Percentiles rank a stretch among this genome's conserved stretches.
Conservation (phyloP, 2,888 invertebrate genomes). For the Andrena marginata region DNA sequence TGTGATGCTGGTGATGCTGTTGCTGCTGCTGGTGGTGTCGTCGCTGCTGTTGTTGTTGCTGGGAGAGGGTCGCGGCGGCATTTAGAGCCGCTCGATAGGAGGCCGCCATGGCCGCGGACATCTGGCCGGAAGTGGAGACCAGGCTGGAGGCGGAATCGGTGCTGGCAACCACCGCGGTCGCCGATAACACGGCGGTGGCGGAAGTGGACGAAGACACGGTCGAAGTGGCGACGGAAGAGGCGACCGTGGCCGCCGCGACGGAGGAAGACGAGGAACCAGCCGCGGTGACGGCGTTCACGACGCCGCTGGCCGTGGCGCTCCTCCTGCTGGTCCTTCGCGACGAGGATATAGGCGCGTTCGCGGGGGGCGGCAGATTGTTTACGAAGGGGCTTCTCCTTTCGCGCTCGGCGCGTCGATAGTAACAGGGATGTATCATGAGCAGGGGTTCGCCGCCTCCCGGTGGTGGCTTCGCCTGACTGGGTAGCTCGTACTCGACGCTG, state of each 20-base stretch:
- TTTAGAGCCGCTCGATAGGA: slow-evolving; percentile 75
- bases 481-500: slow-evolving; percentile 96
- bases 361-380: slow-evolving; percentile 91
- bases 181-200: slow-evolving; percentile 56
- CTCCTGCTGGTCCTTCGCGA: slow-evolving; percentile 67
- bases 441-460: slow-evolving; percentile 93
- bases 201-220: slow-evolving; percentile 66
- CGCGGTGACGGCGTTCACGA: slow-evolving; percentile 53
- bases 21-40: slow-evolving; percentile 56
- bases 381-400: slow-evolving; percentile 93
- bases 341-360: slow-evolving; percentile 73
- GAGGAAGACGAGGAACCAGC: slow-evolving; percentile 57
- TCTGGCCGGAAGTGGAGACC: slow-evolving; percentile 64
- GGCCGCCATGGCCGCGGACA: slow-evolving; percentile 72
- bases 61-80: slow-evolving; percentile 70
- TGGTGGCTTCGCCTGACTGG: slow-evolving; percentile 95
- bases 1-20: slow-evolving; percentile 70
- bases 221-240: slow-evolving; percentile 52
- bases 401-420: slow-evolving; percentile 94
- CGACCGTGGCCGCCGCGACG: slow-evolving; percentile 34
- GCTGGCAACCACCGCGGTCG: slow-evolving; percentile 54
- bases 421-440: slow-evolving; percentile 96
- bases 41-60: slow-evolving; percentile 71
- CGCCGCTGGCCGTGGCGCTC: slow-evolving; percentile 70
- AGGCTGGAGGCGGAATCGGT: slow-evolving; percentile 53